Percentiles rank a stretch among this genome's conserved stretches.
phyloP scores from a whole-genome alignment of 2,797 vertebrate genomes.

The Periparus ater region DNA sequence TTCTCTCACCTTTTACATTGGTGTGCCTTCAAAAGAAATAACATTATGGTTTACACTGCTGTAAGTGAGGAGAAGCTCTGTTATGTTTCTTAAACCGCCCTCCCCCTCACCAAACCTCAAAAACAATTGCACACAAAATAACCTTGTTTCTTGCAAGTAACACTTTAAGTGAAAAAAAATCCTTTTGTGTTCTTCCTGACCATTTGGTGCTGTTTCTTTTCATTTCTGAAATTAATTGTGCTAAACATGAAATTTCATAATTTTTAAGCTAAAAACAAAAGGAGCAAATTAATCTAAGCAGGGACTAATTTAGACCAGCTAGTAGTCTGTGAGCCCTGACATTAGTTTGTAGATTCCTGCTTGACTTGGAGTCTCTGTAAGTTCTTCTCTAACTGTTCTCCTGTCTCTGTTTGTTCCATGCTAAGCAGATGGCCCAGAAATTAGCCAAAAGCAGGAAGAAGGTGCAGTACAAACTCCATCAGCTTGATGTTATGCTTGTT shows the following conservation, averaged over 20 bases:
- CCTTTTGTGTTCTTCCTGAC: neutral
- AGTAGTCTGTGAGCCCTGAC: neutral
- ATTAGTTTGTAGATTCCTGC: slow-evolving; percentile 58
- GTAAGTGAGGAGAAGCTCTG: neutral
- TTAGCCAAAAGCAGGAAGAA: slow-evolving; percentile 97
- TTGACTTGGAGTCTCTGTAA: slow-evolving; percentile 68
- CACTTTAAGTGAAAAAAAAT: neutral
- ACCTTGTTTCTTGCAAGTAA: neutral
- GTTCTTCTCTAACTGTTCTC: slow-evolving; percentile 84
- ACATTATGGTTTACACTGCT: neutral
- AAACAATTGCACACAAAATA: neutral
- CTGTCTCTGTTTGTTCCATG: slow-evolving; percentile 85
- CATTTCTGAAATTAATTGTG: neutral
- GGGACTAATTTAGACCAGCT: neutral
- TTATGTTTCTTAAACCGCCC: neutral
- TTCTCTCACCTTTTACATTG: neutral
- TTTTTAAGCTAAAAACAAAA: neutral
- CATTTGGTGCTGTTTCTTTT: neutral
- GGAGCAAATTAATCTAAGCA: neutral
- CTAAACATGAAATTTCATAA: neutral
- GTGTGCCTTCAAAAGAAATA: neutral
- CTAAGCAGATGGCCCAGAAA: slow-evolving; percentile 98
- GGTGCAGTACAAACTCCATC: slow-evolving; percentile 91
- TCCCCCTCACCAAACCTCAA: fast-evolving
- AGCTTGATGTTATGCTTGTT: slow-evolving; percentile 80